These are phyloP conservation scores for Calidris pugnax DNA, from an alignment of 2,113 vertebrate genomes.

Conservation along the genomic window DNA sequence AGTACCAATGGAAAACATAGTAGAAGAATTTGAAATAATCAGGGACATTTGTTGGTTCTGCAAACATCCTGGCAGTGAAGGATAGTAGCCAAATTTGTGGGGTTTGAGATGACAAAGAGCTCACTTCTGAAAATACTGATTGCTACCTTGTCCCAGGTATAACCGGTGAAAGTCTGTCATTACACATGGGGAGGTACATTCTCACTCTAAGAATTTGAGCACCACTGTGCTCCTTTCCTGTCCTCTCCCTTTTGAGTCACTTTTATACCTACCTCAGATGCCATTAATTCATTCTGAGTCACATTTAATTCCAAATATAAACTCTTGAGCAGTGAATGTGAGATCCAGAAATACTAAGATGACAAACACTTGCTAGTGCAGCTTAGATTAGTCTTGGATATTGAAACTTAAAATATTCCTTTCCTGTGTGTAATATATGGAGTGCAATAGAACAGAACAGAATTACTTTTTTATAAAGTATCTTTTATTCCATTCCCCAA, in stretches of 20 bases:
- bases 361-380: not conserved
- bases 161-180: not conserved
- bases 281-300: not conserved
- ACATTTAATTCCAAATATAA: constrained; percentile 41
- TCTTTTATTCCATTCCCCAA: not conserved
- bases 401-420: not conserved
- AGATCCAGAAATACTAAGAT: constrained; percentile 22
- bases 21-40: not conserved
- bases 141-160: not conserved
- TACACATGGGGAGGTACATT: not conserved
- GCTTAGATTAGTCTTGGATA: not conserved
- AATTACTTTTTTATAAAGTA: not conserved
- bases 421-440: not conserved
- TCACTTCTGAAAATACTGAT: not conserved
- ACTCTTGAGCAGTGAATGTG: not conserved
- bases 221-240: not conserved
- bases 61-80: not conserved
- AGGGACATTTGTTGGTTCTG: not conserved
- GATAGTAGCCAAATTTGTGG: not conserved
- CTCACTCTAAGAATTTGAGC: not conserved
- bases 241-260: not conserved
- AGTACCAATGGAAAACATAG: not conserved
- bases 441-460: not conserved
- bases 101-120: not conserved
- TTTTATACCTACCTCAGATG: not conserved